Percentiles rank a stretch among this genome's conserved stretches.
Evolutionary conservation across 2,113 vertebrate genomes (phyloP).

Genomic region (Tauraco erythrolophus): DNA sequence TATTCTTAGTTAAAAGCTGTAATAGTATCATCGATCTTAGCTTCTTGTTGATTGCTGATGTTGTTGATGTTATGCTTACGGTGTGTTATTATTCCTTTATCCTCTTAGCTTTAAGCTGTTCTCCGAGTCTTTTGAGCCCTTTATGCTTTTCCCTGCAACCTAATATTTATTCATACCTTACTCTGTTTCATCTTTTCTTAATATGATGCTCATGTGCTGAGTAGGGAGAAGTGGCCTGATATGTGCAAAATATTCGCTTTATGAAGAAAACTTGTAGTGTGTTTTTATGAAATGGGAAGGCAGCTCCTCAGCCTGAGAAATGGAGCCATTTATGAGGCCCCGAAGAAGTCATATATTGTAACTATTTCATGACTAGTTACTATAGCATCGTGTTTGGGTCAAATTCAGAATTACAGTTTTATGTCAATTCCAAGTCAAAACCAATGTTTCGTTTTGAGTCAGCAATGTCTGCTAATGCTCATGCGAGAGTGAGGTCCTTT

Average conservation of each 20-base stretch:
- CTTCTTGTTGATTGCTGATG: not conserved
- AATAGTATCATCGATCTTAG: not conserved
- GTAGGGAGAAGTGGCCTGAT: not conserved
- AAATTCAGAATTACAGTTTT: not conserved
- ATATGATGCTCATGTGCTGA: not conserved
- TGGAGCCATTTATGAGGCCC: not conserved
- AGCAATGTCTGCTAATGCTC: not conserved
- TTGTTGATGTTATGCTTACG: not conserved
- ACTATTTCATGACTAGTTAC: not conserved
- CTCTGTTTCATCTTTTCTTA: slow-evolving; percentile 7
- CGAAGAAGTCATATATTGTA: not conserved
- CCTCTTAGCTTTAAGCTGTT: not conserved
- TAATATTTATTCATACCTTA: slow-evolving; percentile 7
- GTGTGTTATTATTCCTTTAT: not conserved
- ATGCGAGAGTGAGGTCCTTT: not conserved
- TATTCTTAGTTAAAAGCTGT: not conserved
- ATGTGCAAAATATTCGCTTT: not conserved
- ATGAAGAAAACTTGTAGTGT: not conserved
- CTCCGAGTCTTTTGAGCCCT: not conserved
- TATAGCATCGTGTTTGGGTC: not conserved
- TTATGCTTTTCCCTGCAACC: not conserved
- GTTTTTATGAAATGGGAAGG: not conserved
- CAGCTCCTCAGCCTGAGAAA: not conserved
- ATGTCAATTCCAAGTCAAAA: not conserved
- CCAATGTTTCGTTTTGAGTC: not conserved